Base-by-base conservation (phyloP, 1,140 invertebrate genomes). In the Diorhabda carinulata region DNA sequence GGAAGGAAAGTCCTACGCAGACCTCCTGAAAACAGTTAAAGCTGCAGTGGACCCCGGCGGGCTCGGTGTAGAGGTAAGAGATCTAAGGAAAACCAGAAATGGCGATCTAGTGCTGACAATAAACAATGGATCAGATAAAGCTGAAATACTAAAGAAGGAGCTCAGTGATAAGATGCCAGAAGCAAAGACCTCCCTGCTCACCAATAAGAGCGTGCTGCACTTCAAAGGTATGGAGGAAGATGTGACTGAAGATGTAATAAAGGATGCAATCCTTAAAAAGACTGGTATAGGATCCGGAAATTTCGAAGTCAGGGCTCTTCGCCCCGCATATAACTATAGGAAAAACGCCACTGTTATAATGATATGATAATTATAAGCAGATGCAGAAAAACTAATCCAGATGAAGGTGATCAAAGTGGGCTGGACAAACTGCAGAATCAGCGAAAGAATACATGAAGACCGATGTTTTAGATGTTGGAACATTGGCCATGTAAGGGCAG, bases 381-480 rank as follows among this genome's bases (percentile, higher is more conserved):
- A 67, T 5, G 60, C 61, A 25, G 43, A 45, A 5, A 71, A 63
- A 52, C 40, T 71, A 9, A 8, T 68, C 1, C 0, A 64, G 7
- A 2, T 42, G 10, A 42, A 56, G 40, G 10, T 25, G n/a, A 58
- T 71, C 4, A 62, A 44, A 59, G 64, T 71, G 6, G 70, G 43
- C 4, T 44, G 41, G n/a, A 64, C 6, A 2, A 56, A 43, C 7
- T 67, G 65, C 45, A 67, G 5, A 40, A 43, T 67, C 8, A 6
- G n/a, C 3, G 57, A 71, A 45, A n/a, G 61, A 8, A 7, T 62
- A 43, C 45, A 59, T n/a, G 25, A 64, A 47, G 8, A 7, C 4
- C 44, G 45, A 40, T 71, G 70, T 45, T 67, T 64, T 42, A 64
- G 56, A 63, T 71, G 70, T 43, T 67, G 66, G 66, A 44, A 56